Conservation (phyloP, 2,113 vertebrate genomes). For the Aldabrachelys gigantea region DNA sequence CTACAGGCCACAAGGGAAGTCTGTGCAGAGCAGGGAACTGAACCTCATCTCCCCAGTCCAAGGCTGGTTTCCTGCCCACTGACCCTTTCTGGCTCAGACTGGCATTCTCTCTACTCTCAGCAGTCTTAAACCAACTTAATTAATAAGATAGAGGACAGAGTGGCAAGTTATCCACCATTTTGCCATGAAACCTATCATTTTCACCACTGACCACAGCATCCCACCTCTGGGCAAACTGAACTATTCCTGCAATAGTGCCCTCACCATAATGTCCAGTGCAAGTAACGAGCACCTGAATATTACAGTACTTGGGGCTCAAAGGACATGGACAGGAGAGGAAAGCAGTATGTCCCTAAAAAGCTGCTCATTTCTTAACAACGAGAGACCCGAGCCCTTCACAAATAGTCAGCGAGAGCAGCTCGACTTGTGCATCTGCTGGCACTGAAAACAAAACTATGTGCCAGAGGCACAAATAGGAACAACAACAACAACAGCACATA, state of each 20-base stretch:
- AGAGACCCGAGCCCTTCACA: neutral
- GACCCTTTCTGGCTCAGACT: neutral
- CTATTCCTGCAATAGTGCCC: rapidly evolving
- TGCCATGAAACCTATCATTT: neutral
- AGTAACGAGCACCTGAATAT: neutral
- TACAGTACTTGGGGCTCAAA: neutral
- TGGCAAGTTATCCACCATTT: neutral
- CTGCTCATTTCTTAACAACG: neutral
- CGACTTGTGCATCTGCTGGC: conserved; percentile 8
- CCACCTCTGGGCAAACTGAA: neutral
- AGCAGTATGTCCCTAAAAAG: neutral
- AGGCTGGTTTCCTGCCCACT: neutral
- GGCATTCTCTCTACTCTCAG: neutral
- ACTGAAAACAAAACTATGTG: neutral
- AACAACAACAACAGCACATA: neutral
- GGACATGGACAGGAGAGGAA: neutral
- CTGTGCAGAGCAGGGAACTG: rapidly evolving
- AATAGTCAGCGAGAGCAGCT: neutral
- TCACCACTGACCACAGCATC: neutral
- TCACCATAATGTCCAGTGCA: rapidly evolving
- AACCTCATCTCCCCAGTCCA: neutral
- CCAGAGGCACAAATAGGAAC: conserved; percentile 9
- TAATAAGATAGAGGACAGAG: neutral
- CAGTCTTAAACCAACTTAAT: neutral
- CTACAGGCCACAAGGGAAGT: neutral